Conservation (phyloP, 37 sponge, comb jelly and placozoan genomes). For the Cladorhizidae sp. region DNA sequence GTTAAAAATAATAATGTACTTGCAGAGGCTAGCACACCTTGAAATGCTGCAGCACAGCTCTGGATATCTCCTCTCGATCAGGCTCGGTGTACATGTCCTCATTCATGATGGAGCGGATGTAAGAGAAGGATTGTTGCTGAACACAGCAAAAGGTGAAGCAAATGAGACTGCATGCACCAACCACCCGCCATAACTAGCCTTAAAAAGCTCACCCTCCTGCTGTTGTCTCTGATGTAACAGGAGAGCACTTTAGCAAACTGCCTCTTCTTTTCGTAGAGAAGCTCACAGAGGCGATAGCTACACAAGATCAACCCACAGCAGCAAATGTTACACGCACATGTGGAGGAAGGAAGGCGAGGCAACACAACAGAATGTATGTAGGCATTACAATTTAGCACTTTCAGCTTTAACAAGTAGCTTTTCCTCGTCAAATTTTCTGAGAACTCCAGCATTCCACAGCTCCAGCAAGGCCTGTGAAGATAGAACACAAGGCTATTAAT, state of each 20-base stretch:
- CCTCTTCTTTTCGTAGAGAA: constrained; percentile 71
- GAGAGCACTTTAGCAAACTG: constrained; percentile 82
- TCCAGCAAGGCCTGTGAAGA: constrained; percentile 79
- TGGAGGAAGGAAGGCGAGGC: background rate
- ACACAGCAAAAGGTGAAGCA: background rate
- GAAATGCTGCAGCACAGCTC: constrained; percentile 57
- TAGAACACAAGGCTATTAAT: too few relatives aligned
- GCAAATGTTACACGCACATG: too few relatives aligned
- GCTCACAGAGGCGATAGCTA: constrained; percentile 79
- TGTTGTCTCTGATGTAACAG: constrained; percentile 73
- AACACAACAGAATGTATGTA: background rate
- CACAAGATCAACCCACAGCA: background rate
- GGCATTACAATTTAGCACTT: constrained; percentile 75
- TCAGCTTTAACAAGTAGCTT: constrained; percentile 72
- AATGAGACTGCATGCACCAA: too few relatives aligned
- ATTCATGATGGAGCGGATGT: constrained; percentile 79
- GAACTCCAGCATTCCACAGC: constrained; percentile 72
- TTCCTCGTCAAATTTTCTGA: constrained; percentile 79
- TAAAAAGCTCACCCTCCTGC: constrained; percentile 64
- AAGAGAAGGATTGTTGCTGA: constrained; percentile 71
- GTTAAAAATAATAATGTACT: background rate
- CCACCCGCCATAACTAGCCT: too few relatives aligned
- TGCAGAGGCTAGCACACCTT: constrained; percentile 10
- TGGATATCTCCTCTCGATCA: constrained; percentile 73
- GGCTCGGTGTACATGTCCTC: constrained; percentile 71